These are phyloP conservation scores for Ornithoptera priamus DNA, from an alignment of 2,888 invertebrate species.

Conservation along the genomic window DNA sequence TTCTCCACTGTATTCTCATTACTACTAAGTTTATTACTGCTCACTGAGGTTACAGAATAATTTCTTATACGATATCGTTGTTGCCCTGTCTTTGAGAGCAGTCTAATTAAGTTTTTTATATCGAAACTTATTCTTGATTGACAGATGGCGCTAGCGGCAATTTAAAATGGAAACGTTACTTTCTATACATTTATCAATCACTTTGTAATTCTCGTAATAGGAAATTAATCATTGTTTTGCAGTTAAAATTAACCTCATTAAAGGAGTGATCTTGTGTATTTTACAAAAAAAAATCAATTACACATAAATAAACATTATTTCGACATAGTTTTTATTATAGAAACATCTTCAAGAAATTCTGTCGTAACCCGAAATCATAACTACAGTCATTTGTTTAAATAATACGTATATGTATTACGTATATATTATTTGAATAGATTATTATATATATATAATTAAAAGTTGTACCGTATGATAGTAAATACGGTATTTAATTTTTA, in stretches of 20 bases:
- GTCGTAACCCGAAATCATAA: too few species aligned
- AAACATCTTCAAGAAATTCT: too few species aligned
- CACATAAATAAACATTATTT: neutral
- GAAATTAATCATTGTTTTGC: slow-evolving; percentile 10
- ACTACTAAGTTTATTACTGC: slow-evolving; percentile 34
- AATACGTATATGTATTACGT: too few species aligned
- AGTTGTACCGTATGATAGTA: too few species aligned
- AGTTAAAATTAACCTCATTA: slow-evolving; percentile 2
- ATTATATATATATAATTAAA: too few species aligned
- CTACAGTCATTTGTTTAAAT: too few species aligned
- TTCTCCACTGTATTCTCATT: slow-evolving; percentile 42
- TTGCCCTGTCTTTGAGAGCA: slow-evolving; percentile 71
- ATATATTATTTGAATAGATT: too few species aligned
- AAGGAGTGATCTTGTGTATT: neutral
- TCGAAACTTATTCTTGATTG: slow-evolving; percentile 75
- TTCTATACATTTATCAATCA: slow-evolving; percentile 39
- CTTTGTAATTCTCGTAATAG: slow-evolving; percentile 29
- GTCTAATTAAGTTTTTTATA: slow-evolving; percentile 77
- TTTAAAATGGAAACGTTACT: slow-evolving; percentile 63
- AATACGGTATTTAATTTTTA: too few species aligned
- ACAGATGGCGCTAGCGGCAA: slow-evolving; percentile 76
- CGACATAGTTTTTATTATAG: too few species aligned
- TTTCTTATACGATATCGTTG: slow-evolving; percentile 46
- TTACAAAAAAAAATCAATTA: neutral
- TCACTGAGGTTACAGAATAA: slow-evolving; percentile 23